Conservation (phyloP, 2,888 invertebrate genomes). For the Drosophila neonasuta region DNA sequence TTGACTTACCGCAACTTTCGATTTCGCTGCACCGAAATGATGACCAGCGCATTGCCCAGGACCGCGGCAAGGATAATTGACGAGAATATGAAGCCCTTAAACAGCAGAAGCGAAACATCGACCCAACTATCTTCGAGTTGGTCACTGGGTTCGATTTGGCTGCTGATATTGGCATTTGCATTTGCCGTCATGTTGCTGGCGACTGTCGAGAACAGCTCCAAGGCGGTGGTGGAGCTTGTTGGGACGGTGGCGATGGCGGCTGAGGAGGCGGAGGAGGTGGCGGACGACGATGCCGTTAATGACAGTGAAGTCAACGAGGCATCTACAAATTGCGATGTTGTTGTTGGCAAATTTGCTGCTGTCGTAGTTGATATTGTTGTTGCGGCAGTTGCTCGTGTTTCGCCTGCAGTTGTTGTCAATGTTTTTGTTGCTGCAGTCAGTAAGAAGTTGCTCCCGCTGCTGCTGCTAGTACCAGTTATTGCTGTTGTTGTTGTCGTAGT, state of each 20-base stretch:
- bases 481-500: constrained; percentile 40
- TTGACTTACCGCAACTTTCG: constrained; percentile 82
- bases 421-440: constrained; percentile 33
- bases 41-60: constrained; percentile 94
- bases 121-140: constrained; percentile 82
- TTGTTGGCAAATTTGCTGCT: constrained; percentile 46
- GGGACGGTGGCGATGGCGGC: constrained; percentile 15
- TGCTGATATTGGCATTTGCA: constrained; percentile 55
- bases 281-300: constrained; percentile 56
- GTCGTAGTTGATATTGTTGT: constrained; percentile 30
- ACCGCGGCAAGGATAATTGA: constrained; percentile 94
- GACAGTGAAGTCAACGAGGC: constrained; percentile 74
- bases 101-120: constrained; percentile 85
- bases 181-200: constrained; percentile 55
- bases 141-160: constrained; percentile 29
- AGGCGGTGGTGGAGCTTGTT: constrained; percentile 41
- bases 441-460: constrained; percentile 29
- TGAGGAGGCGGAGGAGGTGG: constrained; percentile 22
- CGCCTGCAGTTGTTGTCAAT: constrained; percentile 26
- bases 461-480: constrained; percentile 30
- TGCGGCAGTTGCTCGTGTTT: constrained; percentile 20
- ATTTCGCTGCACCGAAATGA: constrained; percentile 82
- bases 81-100: constrained; percentile 91
- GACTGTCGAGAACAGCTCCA: constrained; percentile 58
- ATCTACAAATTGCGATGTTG: constrained; percentile 69